Evolutionary conservation across 2,888 invertebrate genomes (phyloP).

Genomic region (Deroplatys truncata): DNA sequence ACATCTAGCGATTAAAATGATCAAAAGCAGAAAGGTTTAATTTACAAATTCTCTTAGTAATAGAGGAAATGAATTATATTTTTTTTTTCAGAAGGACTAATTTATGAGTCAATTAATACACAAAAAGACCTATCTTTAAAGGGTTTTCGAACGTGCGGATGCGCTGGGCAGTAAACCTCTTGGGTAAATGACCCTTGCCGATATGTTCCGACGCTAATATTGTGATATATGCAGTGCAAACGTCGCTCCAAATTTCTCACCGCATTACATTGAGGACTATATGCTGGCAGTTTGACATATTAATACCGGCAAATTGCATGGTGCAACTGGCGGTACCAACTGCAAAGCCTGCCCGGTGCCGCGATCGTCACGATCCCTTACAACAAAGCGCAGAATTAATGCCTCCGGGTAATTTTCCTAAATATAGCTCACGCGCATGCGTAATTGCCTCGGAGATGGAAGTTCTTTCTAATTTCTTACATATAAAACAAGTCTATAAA

Average conservation of each 20-base stretch:
- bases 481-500: neutral
- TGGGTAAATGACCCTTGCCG: too few relatives aligned
- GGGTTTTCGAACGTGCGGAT: too few relatives aligned
- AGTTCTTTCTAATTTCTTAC: neutral
- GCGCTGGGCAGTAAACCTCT: too few relatives aligned
- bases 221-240: neutral
- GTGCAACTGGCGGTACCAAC: neutral
- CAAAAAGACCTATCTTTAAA: too few relatives aligned
- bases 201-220: neutral
- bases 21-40: too few relatives aligned
- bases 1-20: too few relatives aligned
- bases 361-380: neutral
- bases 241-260: neutral
- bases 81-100: too few relatives aligned
- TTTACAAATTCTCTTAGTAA: too few relatives aligned
- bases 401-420: neutral
- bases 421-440: neutral
- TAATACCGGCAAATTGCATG: neutral
- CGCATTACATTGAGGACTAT: neutral
- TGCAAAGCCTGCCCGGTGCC: neutral
- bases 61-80: too few relatives aligned
- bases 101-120: too few relatives aligned
- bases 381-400: neutral
- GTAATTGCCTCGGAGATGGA: neutral
- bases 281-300: neutral